Evolutionary conservation across 2,888 invertebrate genomes (phyloP).

Genomic region (Philereme vetulata): DNA sequence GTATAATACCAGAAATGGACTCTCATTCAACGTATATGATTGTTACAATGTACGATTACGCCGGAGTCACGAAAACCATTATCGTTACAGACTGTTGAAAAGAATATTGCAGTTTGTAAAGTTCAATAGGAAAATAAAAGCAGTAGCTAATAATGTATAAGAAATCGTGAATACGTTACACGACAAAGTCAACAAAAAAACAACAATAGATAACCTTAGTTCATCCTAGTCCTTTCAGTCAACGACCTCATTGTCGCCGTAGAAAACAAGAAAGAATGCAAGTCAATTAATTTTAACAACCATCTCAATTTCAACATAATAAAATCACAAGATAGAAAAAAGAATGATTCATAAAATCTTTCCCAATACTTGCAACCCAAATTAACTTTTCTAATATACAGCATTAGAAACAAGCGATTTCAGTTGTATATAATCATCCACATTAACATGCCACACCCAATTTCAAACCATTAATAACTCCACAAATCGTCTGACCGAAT

Average conservation of each 20-base stretch:
- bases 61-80: slow-evolving; percentile 15
- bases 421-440: slow-evolving; percentile 21
- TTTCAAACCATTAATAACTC: slow-evolving; percentile 24
- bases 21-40: slow-evolving; percentile 3
- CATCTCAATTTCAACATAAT: background rate
- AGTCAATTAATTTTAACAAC: background rate
- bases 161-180: background rate
- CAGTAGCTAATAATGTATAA: background rate
- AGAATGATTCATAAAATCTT: slow-evolving; percentile 16
- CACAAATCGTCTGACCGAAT: slow-evolving; percentile 32
- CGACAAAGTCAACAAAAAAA: too few relatives aligned
- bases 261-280: too few relatives aligned
- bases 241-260: too few relatives aligned
- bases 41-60: slow-evolving; percentile 3
- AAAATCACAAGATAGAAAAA: slow-evolving; percentile 4
- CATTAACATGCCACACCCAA: slow-evolving; percentile 25
- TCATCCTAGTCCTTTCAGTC: too few relatives aligned
- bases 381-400: slow-evolving; percentile 14
- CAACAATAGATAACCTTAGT: too few relatives aligned
- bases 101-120: slow-evolving; percentile 2
- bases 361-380: slow-evolving; percentile 12
- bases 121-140: slow-evolving; percentile 3
- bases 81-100: slow-evolving; percentile 8
- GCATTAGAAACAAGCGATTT: slow-evolving; percentile 19
- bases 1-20: slow-evolving; percentile 5